Evolutionary conservation across 2,113 vertebrate genomes (phyloP), one percentile per base, ranked within the genome.

Genomic region (Garra rufa): DNA sequence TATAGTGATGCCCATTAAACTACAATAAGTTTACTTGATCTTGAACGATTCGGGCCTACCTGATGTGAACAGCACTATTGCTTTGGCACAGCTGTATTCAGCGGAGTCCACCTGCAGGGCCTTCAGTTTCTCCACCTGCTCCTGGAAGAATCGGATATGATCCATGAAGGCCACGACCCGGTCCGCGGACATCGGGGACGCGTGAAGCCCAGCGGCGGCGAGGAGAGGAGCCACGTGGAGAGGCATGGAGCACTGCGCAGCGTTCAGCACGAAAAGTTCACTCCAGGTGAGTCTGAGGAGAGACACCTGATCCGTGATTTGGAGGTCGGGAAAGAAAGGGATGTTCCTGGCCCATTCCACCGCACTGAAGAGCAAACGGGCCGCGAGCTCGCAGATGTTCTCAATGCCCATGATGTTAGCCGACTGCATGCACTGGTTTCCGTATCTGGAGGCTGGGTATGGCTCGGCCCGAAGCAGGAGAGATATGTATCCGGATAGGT

Each of bases 321-420:
- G 97, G 87, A 99, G 95, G 92, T 99, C 97, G 61, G 97, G 97
- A 94, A 99, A 99, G 95, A 99, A 98, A 73, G 97, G 97, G 92
- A 99, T 99, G 96, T 98, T 98, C 85, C 97, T 95, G 89, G 97
- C 97, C 97, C 97, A 99, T 94, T 99, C 97, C 92, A 99, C 97
- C 9, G 97, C 97, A 89, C 97, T 98, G 95, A 99, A 99, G 83
- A 99, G 96, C 96, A 99, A 96, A 92, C 97, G 94, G 44, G 97
- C 97, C 81, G 97, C 97, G 92, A 99, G 95, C 95, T 99, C 97
- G 87, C 97, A 99, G 96, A 99, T 99, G 96, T 99, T 99, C 93
- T 99, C 97, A 67, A 99, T 98, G 92, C 97, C 97, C 96, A 98
- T 96, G 93, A 98, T 94, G 95, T 97, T 98, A 93, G 96, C 97